Percentiles rank a stretch among this genome's conserved stretches.
phyloP scores from a whole-genome alignment of 2,113 vertebrate species.

The Caracal caracal region DNA sequence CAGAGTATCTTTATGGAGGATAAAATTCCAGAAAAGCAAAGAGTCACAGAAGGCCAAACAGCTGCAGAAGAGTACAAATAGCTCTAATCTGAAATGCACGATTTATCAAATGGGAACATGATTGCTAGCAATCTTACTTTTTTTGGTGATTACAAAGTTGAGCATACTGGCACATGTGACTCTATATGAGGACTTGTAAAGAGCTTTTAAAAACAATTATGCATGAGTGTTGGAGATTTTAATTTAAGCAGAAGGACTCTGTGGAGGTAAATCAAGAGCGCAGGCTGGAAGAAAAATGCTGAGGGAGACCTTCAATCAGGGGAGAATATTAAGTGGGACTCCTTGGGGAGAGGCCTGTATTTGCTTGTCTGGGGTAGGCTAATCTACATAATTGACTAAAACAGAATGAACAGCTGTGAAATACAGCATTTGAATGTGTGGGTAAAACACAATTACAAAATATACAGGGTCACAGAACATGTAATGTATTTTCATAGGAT shows the following conservation, averaged over 20 bases:
- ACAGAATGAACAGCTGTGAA: slow-evolving; percentile 74
- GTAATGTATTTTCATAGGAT: slow-evolving; percentile 55
- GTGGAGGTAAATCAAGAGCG: slow-evolving; percentile 54
- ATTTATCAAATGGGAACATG: slow-evolving; percentile 71
- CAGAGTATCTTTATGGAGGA: slow-evolving; percentile 34
- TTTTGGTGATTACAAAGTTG: slow-evolving; percentile 77
- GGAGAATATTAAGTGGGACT: slow-evolving; percentile 53
- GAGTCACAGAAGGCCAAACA: slow-evolving; percentile 79
- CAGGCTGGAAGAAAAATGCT: neutral
- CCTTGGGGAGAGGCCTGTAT: slow-evolving; percentile 52
- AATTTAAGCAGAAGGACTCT: slow-evolving; percentile 52
- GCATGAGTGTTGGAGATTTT: slow-evolving; percentile 44
- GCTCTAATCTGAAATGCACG: slow-evolving; percentile 70
- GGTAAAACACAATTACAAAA: slow-evolving; percentile 78
- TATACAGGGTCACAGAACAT: slow-evolving; percentile 63
- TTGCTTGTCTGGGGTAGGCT: slow-evolving; percentile 60
- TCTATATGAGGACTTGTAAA: slow-evolving; percentile 52
- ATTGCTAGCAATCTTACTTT: slow-evolving; percentile 78
- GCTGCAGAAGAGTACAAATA: slow-evolving; percentile 77
- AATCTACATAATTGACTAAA: slow-evolving; percentile 75
- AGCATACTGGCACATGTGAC: slow-evolving; percentile 67
- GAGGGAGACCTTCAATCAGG: slow-evolving; percentile 49
- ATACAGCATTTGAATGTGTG: slow-evolving; percentile 72
- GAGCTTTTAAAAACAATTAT: slow-evolving; percentile 68
- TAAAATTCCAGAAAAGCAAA: slow-evolving; percentile 67